These are phyloP conservation scores for Phenganax stokvisi DNA, from an alignment of 92 coral and sea anemone genomes.

Conservation along the genomic window DNA sequence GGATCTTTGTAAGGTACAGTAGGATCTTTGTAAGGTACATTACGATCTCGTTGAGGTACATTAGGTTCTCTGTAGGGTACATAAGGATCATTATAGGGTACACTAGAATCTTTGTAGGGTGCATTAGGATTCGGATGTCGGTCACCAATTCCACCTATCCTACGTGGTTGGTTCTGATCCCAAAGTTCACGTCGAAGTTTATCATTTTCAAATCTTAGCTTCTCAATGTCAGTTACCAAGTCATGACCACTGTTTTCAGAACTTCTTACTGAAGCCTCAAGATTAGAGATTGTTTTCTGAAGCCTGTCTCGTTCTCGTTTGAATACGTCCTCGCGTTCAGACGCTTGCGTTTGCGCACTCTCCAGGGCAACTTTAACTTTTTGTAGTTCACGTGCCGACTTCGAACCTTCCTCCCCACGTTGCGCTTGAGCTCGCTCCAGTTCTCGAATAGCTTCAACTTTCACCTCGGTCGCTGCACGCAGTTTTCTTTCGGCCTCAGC, in stretches of 20 bases:
- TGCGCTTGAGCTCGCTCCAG: slow-evolving; percentile 17
- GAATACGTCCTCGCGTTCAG: slow-evolving; percentile 27
- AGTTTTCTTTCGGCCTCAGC: slow-evolving; percentile 31
- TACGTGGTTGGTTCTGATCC: slow-evolving; percentile 18
- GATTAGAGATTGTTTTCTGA: neutral
- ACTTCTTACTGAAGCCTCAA: slow-evolving; percentile 2
- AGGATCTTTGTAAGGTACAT: no score
- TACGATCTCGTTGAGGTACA: no score
- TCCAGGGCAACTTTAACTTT: slow-evolving; percentile 23
- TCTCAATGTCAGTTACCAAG: slow-evolving; percentile 42
- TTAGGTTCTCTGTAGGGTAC: no score
- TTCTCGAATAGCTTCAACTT: neutral
- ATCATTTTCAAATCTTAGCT: slow-evolving; percentile 49
- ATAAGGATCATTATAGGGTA: no score
- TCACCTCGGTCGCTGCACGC: slow-evolving; percentile 24
- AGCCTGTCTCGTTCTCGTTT: slow-evolving; percentile 14
- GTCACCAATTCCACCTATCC: slow-evolving; percentile 19
- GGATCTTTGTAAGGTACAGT: no score
- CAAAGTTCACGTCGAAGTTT: slow-evolving; percentile 51
- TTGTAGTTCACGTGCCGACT: slow-evolving; percentile 21
- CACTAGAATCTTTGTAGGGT: no score
- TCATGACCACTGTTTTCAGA: slow-evolving; percentile 13
- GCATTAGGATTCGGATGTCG: slow-evolving; percentile 16
- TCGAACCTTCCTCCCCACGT: neutral
- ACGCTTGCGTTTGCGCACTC: slow-evolving; percentile 4